phyloP scores from a whole-genome alignment of 2,797 vertebrate species.

The Myotis findleyi region DNA sequence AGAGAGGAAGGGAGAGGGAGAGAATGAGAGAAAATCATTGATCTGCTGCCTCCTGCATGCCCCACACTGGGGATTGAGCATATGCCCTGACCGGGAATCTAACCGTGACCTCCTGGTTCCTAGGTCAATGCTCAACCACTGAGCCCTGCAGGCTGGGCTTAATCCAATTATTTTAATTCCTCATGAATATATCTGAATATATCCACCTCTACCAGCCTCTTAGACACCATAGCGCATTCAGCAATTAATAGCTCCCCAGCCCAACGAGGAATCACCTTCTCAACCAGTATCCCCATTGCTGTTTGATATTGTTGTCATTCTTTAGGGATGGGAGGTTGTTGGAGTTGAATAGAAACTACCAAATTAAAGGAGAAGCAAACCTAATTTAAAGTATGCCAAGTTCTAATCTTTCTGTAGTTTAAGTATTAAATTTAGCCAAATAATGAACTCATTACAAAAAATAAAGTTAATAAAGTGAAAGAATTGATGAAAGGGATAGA shows the following conservation, averaged over 20 bases:
- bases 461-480: background rate
- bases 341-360: background rate
- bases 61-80: too few relatives aligned
- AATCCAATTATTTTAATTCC: background rate
- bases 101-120: background rate
- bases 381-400: background rate
- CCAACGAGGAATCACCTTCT: background rate
- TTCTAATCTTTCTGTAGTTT: constrained; percentile 43
- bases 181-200: background rate
- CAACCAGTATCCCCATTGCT: background rate
- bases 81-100: background rate
- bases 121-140: background rate
- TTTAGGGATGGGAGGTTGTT: background rate
- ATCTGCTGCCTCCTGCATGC: background rate
- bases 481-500: background rate
- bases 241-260: background rate
- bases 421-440: constrained; percentile 34
- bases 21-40: background rate
- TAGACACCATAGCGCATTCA: background rate
- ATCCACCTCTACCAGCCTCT: background rate
- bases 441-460: constrained; percentile 38
- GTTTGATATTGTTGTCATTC: background rate
- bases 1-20: background rate
- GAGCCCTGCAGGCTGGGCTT: background rate
- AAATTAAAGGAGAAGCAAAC: background rate